Percentiles rank a stretch among this genome's conserved stretches.
Evolutionary conservation across 2,888 invertebrate genomes (phyloP).

Genomic region (Neoascia interrupta): DNA sequence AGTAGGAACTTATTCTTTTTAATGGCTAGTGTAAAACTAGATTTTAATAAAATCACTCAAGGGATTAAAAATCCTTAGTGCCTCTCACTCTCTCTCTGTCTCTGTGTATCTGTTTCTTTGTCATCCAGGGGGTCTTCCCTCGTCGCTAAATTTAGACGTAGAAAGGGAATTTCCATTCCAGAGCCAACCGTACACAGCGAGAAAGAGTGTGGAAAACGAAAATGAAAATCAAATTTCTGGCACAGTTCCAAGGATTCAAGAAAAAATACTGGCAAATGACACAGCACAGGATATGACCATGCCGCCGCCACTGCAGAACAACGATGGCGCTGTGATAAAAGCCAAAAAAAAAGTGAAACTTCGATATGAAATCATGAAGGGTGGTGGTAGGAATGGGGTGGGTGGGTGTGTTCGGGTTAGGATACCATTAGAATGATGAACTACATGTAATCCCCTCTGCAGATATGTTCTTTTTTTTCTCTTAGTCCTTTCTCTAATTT

Average conservation of each 20-base stretch:
- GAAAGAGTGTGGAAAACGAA: slow-evolving; percentile 48
- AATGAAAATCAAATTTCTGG: slow-evolving; percentile 64
- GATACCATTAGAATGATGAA: slow-evolving; percentile 57
- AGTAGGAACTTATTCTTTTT: slow-evolving; percentile 8
- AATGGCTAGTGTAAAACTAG: slow-evolving; percentile 41
- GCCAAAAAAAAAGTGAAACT: slow-evolving; percentile 57
- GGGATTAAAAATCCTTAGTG: slow-evolving; percentile 13
- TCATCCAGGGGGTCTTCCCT: too few relatives aligned
- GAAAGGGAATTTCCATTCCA: slow-evolving; percentile 52
- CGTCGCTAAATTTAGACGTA: slow-evolving; percentile 55
- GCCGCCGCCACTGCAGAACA: slow-evolving; percentile 29
- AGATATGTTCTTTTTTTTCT: slow-evolving; percentile 16
- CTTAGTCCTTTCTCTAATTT: not conserved
- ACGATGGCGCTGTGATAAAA: slow-evolving; percentile 13
- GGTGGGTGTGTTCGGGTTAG: slow-evolving; percentile 1
- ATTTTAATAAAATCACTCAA: slow-evolving; percentile 58
- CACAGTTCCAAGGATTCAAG: slow-evolving; percentile 53
- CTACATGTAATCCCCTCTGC: slow-evolving; percentile 56
- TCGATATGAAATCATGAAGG: too few relatives aligned
- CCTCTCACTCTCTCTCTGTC: too few relatives aligned
- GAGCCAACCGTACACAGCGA: not conserved
- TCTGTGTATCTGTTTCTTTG: too few relatives aligned
- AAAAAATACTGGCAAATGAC: slow-evolving; percentile 31
- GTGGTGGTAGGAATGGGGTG: not conserved
- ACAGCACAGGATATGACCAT: slow-evolving; percentile 54